Conservation (phyloP, 2,888 invertebrate species). For the Ganaspis brasiliensis region DNA sequence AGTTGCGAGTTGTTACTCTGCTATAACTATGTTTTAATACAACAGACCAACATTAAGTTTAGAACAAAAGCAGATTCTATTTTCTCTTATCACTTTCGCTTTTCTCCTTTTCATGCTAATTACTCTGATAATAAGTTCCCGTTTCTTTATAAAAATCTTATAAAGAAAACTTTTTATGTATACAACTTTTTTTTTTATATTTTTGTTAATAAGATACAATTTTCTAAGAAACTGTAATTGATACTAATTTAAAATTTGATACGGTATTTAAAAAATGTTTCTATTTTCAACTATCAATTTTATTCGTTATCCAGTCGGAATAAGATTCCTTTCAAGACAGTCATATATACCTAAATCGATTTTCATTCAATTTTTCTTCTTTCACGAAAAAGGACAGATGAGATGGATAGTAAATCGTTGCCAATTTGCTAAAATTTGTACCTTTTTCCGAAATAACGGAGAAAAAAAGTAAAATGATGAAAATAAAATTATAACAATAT, state of each 20-base stretch:
- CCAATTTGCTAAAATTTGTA: conserved; percentile 10
- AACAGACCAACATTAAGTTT: conserved; percentile 20
- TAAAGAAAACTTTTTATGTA: background rate
- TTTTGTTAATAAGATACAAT: too few species aligned
- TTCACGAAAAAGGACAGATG: background rate
- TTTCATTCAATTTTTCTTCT: conserved; percentile 35
- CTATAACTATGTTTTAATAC: conserved; percentile 21
- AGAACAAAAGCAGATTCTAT: background rate
- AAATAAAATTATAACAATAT: too few species aligned
- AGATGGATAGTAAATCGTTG: conserved; percentile 9
- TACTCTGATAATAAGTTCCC: background rate
- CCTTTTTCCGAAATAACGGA: background rate
- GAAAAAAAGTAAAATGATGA: background rate
- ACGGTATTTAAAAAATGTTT: background rate
- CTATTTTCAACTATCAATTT: background rate
- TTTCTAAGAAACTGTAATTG: too few species aligned
- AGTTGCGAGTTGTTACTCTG: conserved; percentile 10
- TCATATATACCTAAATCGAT: conserved; percentile 5
- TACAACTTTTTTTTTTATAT: too few species aligned
- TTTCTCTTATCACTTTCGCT: conserved; percentile 27
- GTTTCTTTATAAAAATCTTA: background rate
- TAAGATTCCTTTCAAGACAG: conserved; percentile 8
- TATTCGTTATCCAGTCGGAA: background rate
- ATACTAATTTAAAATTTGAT: too few species aligned
- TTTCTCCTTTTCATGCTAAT: background rate